Evolutionary conservation across 2,888 invertebrate genomes (phyloP).

Genomic region (Eustalomyia histrio): DNA sequence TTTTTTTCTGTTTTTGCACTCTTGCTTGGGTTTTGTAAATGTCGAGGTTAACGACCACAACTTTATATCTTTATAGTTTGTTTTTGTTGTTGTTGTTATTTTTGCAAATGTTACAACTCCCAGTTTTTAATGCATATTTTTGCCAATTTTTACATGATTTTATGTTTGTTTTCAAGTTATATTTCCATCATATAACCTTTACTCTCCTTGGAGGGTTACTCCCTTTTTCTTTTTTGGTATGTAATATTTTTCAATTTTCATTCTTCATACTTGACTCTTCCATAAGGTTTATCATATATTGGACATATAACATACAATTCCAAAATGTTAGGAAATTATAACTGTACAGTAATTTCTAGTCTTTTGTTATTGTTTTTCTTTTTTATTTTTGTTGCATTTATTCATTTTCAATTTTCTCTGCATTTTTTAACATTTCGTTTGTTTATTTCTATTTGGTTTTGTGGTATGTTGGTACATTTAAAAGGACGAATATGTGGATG

Average conservation of each 20-base stretch:
- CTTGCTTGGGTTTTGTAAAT: constrained; percentile 52
- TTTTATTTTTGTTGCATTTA: constrained; percentile 15
- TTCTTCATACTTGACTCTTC: constrained; percentile 6
- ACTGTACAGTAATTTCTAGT: constrained; percentile 40
- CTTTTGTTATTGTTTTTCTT: constrained; percentile 19
- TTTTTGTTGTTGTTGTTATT: constrained; percentile 3
- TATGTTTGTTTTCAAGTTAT: constrained; percentile 13
- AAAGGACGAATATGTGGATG: neutral
- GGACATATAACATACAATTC: neutral
- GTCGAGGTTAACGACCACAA: constrained; percentile 65
- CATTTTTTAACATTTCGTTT: constrained; percentile 17
- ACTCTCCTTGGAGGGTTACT: constrained; percentile 56
- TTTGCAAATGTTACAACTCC: constrained; percentile 43
- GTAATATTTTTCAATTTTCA: constrained; percentile 20
- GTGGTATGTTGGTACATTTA: neutral
- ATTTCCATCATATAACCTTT: constrained; percentile 48
- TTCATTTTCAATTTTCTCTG: neutral
- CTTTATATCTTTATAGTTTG: constrained; percentile 21
- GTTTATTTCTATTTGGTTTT: constrained; percentile 26
- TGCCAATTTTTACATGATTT: constrained; percentile 21
- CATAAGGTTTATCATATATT: neutral
- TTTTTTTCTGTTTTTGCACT: constrained; percentile 44
- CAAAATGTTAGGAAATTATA: constrained; percentile 23
- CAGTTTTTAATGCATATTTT: constrained; percentile 10
- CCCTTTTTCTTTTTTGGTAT: constrained; percentile 51